A percentile compares a stretch with the other conserved stretches of the same genome.
Evolutionary conservation across 2,888 invertebrate genomes (phyloP).

Genomic region (Erpobdella octoculata): DNA sequence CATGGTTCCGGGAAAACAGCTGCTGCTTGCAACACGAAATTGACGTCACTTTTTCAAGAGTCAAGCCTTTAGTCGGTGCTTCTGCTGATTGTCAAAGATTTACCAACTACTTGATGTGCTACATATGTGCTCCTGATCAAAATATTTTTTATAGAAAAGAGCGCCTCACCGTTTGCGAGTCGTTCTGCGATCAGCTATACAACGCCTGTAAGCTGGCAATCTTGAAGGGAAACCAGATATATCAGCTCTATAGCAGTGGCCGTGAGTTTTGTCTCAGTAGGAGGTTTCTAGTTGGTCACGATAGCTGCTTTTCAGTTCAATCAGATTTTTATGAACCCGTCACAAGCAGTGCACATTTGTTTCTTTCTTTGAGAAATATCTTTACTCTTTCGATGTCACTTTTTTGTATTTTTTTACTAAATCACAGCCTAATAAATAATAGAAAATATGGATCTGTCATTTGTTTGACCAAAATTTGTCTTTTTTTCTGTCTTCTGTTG

Average conservation of each 20-base stretch:
- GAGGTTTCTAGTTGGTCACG: constrained; percentile 44
- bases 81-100: constrained; percentile 49
- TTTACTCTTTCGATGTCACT: neutral
- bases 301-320: constrained; percentile 45
- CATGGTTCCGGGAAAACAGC: constrained; percentile 51
- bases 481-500: too few species aligned
- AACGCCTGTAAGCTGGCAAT: constrained; percentile 48
- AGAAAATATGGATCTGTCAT: neutral
- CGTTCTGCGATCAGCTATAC: constrained; percentile 50
- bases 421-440: neutral
- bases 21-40: constrained; percentile 52
- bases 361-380: neutral
- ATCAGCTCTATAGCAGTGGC: constrained; percentile 47
- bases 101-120: constrained; percentile 53
- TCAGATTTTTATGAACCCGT: constrained; percentile 35
- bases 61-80: constrained; percentile 51
- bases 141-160: constrained; percentile 48
- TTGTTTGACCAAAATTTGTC: neutral
- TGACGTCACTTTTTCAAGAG: constrained; percentile 50
- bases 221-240: constrained; percentile 49
- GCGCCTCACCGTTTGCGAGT: constrained; percentile 49
- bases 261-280: constrained; percentile 48
- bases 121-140: constrained; percentile 52
- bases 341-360: neutral
- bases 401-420: too few species aligned